A percentile compares a stretch with the other conserved stretches of the same genome.
Conservation (phyloP, 1,140 invertebrate genomes). For the Andrena cerasifolii region DNA sequence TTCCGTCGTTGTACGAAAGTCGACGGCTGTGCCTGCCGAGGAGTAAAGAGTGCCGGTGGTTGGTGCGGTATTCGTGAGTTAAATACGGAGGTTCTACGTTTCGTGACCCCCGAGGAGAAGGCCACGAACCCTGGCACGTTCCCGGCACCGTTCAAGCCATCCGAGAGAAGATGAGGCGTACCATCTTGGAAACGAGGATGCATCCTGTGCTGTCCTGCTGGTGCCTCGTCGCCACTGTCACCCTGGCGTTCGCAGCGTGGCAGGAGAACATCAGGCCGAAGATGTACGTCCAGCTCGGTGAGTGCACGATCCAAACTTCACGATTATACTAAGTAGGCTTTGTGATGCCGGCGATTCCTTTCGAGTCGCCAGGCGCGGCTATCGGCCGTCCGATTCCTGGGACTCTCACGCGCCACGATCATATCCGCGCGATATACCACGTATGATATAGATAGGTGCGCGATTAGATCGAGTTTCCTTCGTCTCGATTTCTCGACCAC, state of each 20-base stretch:
- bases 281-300: slow-evolving; percentile 93
- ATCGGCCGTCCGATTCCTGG: background rate
- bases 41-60: slow-evolving; percentile 51
- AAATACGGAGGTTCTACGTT: slow-evolving; percentile 17
- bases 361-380: background rate
- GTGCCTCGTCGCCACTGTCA: slow-evolving; percentile 69
- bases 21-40: slow-evolving; percentile 33
- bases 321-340: too few relatives aligned
- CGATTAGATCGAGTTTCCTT: background rate
- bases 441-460: too few relatives aligned
- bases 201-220: slow-evolving; percentile 62
- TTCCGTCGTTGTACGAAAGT: slow-evolving; percentile 14
- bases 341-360: too few relatives aligned
- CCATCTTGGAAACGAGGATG: slow-evolving; percentile 57
- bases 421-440: too few relatives aligned
- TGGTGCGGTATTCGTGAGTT: slow-evolving; percentile 53
- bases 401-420: background rate
- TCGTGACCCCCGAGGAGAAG: slow-evolving; percentile 27
- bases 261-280: slow-evolving; percentile 93
- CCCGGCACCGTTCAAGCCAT: slow-evolving; percentile 34
- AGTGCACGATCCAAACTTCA: too few relatives aligned
- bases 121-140: slow-evolving; percentile 61
- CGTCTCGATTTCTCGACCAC: background rate
- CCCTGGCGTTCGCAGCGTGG: slow-evolving; percentile 84
- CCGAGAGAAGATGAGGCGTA: slow-evolving; percentile 64